Base-by-base conservation (phyloP, 2,797 vertebrate species). In the Somateria mollissima region DNA sequence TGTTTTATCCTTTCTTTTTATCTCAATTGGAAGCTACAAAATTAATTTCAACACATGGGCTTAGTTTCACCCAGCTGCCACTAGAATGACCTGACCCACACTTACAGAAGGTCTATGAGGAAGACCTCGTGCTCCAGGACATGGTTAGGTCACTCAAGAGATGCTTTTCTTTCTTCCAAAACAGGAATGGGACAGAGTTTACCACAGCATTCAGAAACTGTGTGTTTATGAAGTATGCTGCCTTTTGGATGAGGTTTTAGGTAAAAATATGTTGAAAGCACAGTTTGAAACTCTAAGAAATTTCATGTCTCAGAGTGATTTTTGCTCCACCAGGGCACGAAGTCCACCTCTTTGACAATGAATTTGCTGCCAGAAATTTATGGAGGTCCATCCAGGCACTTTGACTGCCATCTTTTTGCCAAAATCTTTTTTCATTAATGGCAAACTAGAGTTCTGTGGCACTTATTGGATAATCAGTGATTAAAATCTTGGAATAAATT, bases 381-480 rank as follows among this genome's bases (percentile, higher is more conserved):
- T 27, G 10, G 7, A 58, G 49, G 11, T 5, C 39, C 72, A 36
- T 6, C 13, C 56, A 41, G 39, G 28, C 39, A n/a, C 24, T 53
- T 2, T 15, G 28, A n/a, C 11, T n/a, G 47, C 2, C 53, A 82
- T 5, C 10, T 43, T 84, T 66, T 62, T 36, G 11, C n/a, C 34
- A 84, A 65, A 72, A 75, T 92, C 39, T 95, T 84, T 87, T 94
- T 90, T 92, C 58, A 73, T 32, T 70, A 80, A 72, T 14, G 84
- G 49, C 41, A 87, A 89, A 58, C 71, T 78, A 62, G 58, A 87
- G 49, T 43, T 54, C 49, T 47, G 62, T 65, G 34, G 13, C 37
- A 58, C n/a, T 89, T 74, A 32, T 34, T 39, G 22, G 32, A 89
- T 69, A 93, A 90, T 71, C 2, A 89, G 25, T 73, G 75, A 70